Percentiles rank a stretch among this genome's conserved stretches.
Conservation (phyloP, 2,888 invertebrate species). For the Eugnorisma glareosa region DNA sequence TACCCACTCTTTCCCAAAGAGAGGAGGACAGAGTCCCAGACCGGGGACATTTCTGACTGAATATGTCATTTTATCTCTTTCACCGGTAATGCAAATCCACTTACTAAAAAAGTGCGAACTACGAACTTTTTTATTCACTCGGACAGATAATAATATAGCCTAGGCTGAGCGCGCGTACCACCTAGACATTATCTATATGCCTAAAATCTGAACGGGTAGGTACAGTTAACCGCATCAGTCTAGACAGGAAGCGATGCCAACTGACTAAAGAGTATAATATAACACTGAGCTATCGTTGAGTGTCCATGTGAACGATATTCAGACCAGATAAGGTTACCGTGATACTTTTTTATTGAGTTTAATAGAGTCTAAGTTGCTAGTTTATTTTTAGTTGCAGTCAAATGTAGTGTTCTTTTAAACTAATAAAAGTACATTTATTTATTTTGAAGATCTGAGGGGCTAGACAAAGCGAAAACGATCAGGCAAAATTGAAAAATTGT, state of each 20-base stretch:
- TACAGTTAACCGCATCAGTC: conserved; percentile 25
- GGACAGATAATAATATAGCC: not conserved
- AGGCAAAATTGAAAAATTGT: not conserved
- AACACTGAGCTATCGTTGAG: conserved; percentile 8
- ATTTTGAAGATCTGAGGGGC: not conserved
- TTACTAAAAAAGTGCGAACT: too few relatives aligned
- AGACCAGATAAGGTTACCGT: conserved; percentile 30
- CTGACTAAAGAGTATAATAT: not conserved
- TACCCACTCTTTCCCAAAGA: too few relatives aligned
- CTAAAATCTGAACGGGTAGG: not conserved
- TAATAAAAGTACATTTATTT: not conserved
- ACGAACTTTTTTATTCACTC: too few relatives aligned
- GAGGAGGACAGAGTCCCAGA: too few relatives aligned
- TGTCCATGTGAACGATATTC: conserved; percentile 9
- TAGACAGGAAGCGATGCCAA: conserved; percentile 45
- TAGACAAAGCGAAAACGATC: not conserved
- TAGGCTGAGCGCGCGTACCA: not conserved
- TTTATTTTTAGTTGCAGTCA: not conserved
- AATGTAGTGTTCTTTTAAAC: not conserved
- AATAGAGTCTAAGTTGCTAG: not conserved
- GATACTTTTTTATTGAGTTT: not conserved
- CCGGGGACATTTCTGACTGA: too few relatives aligned
- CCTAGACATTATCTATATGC: not conserved
- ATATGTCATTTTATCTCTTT: too few relatives aligned
- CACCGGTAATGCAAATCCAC: too few relatives aligned